Evolutionary conservation across 1,140 invertebrate genomes (phyloP), one percentile per base, ranked within the genome.

Genomic region (Psix sp.): DNA sequence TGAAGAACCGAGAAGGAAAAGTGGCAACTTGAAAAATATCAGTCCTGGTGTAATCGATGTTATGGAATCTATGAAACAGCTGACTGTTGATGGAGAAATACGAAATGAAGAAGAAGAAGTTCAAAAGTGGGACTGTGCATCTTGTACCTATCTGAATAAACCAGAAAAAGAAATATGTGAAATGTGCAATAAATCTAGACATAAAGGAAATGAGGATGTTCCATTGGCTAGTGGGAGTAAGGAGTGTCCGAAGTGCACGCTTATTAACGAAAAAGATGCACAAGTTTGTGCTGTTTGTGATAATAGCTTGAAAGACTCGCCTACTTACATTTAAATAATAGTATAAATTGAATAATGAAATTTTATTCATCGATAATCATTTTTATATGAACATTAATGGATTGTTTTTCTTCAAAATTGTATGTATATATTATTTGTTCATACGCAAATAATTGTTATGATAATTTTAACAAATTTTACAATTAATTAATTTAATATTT

Each of bases 211-310:
- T 3, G 91, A 92, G 76, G 88, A 89, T 10, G 87, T 89, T 59
- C 92, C 92, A 1, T 86, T 94, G 16, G 90, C 90, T 2, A 92
- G 93, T 20, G 93, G 93, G 0, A 93, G 93, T 0, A 89, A 91
- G 21, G 91, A 94, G 78, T 95, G 94, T 79, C 91, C 91, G 1
- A 86, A 90, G 20, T 95, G 94, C 82, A 95, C 93, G n/a, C 83
- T 94, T 9, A 92, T 94, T n/a, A 95, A 95, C 82, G 89, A 90
- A 14, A 91, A 91, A 81, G 90, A 90, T 46, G 91, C 90, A 3
- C 87, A 85, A 17, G 80, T 78, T 4, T 94, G 94, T 80, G 90
- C 90, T 49, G 93, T 91, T 14, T 95, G 94, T 86, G 88, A 88
- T 10, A 84, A 87, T 14, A 91, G 90, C 81, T 87, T 94, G 15